These are phyloP conservation scores for Forbesichthys papilliferus DNA, from an alignment of 2,113 vertebrate species.

Conservation along the genomic window DNA sequence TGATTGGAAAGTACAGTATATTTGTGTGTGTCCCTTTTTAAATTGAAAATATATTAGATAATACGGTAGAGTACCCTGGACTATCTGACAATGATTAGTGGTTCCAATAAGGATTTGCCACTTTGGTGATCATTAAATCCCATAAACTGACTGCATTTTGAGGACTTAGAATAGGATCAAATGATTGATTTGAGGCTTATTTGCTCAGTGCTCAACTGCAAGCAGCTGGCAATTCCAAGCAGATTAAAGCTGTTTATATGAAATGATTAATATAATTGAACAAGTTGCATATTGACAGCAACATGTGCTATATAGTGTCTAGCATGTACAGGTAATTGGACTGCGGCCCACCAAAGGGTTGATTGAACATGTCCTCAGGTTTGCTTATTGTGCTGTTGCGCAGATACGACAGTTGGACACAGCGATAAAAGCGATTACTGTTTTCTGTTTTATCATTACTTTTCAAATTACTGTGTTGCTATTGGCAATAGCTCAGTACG, in stretches of 20 bases:
- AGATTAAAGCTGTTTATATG: constrained; percentile 37
- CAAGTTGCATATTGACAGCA: constrained; percentile 23
- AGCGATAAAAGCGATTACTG: constrained; percentile 50
- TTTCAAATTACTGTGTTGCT: constrained; percentile 35
- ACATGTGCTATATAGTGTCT: constrained; percentile 10
- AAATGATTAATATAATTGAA: constrained; percentile 43
- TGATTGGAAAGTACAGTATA: background rate
- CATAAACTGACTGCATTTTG: background rate
- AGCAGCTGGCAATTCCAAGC: constrained; percentile 38
- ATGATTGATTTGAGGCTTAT: constrained; percentile 40
- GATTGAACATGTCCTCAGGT: constrained; percentile 38
- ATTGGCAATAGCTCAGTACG: constrained; percentile 12
- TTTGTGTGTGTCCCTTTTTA: too few relatives aligned
- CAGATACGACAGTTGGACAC: constrained; percentile 19
- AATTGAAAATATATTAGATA: background rate
- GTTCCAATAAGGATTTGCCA: background rate
- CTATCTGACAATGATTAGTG: background rate
- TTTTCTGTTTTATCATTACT: constrained; percentile 27
- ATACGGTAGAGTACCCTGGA: background rate
- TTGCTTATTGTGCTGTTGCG: constrained; percentile 30
- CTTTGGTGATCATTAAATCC: constrained; percentile 5
- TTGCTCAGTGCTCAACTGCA: constrained; percentile 30
- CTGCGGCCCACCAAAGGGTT: constrained; percentile 32
- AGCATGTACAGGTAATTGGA: constrained; percentile 49
- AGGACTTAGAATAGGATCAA: background rate